Percentiles rank a stretch among this genome's conserved stretches.
Evolutionary conservation across 2,888 invertebrate species (phyloP).

Genomic region (Agrilus mali): DNA sequence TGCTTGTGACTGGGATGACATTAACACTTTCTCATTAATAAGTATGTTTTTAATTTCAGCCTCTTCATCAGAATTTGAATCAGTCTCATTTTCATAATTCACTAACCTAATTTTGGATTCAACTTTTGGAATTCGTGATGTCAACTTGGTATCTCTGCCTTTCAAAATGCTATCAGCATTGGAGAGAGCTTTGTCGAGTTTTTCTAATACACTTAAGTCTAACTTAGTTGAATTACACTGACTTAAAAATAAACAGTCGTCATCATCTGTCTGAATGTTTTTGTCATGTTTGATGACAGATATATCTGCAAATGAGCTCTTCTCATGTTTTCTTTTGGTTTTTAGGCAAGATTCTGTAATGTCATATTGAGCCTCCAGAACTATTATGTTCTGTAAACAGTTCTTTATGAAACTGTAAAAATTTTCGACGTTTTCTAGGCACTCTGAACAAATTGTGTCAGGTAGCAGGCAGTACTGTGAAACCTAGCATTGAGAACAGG

Average conservation of each 20-base stretch:
- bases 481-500: constrained; percentile 19
- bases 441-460: constrained; percentile 29
- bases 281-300: constrained; percentile 23
- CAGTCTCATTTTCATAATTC: constrained; percentile 24
- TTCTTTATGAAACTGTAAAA: constrained; percentile 30
- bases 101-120: constrained; percentile 21
- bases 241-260: constrained; percentile 3
- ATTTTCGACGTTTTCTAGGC: constrained; percentile 26
- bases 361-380: constrained; percentile 29
- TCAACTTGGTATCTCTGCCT: constrained; percentile 4
- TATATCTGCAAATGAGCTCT: constrained; percentile 34
- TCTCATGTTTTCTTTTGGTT: constrained; percentile 31
- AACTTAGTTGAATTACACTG: neutral
- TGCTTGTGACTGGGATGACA: neutral
- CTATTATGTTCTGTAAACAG: constrained; percentile 29
- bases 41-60: constrained; percentile 1
- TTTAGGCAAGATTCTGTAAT: constrained; percentile 29
- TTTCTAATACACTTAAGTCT: constrained; percentile 5
- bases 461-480: constrained; percentile 28
- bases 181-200: constrained; percentile 6
- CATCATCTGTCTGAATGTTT: constrained; percentile 28
- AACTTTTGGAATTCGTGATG: neutral
- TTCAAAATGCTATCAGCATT: constrained; percentile 12
- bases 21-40: constrained; percentile 5
- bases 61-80: constrained; percentile 19